Base-by-base conservation (phyloP, 2,888 invertebrate species). In the Caenorhabditis virilis region DNA sequence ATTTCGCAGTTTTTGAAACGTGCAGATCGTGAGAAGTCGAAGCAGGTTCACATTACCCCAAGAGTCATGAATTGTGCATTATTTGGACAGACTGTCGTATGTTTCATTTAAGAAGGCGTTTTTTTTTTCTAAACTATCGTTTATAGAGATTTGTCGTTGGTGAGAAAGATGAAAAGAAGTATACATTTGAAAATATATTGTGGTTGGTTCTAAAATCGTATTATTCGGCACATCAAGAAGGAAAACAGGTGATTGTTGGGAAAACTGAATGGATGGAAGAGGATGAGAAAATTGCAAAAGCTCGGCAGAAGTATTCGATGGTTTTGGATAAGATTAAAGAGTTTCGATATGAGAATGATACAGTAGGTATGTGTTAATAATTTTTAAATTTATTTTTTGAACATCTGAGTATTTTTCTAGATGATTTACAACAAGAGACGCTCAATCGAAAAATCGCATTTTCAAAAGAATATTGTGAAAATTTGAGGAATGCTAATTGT, bases 191-290 rank as follows among this genome's bases (percentile, higher is more conserved):
- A 15, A 77, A 79, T 45, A 65, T 76, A 13, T 49, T 80, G 2
- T 80, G 80, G 80, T 65, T 80, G 22, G 69, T 72, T 51, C 61
- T 80, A n/a, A 73, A 74, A 49, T 59, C 77, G 2, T 76, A 68
- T 42, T 75, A 76, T 35, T 66, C 76, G 1, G 75, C 71, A 43
- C 55, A 3, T 9, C n/a, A 41, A 13, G 45, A 49, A 15, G 52
- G 53, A 27, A 42, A 25, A 46, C 52, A 61, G 25, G 43, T 52
- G 2, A 52, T 62, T 42, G 56, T 62, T n/a, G 61, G 39, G 20
- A 36, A 48, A 18, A 30, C 50, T 2, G 62, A 63, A 46, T 63
- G 63, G 57, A 33, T 53, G 35, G 53, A 47, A 9, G 63, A 63
- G 25, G 63, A 63, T 46, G 57, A 58, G 26, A 57, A 45, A 18